Base-by-base conservation (phyloP, 2,888 invertebrate species). In the Tachystola acroxantha region DNA sequence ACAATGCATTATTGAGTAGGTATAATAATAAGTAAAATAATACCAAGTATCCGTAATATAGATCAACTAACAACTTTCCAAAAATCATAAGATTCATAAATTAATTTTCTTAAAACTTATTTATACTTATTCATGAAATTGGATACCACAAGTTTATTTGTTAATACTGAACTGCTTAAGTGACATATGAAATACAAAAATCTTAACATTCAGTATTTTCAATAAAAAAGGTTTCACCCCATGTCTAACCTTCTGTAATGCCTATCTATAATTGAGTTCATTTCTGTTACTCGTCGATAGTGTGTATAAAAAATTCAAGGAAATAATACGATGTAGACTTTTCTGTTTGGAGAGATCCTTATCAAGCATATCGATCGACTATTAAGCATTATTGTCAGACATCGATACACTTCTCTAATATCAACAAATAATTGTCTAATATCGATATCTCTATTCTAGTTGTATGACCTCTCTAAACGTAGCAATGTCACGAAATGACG, bases 311-410 rank as follows among this genome's bases (percentile, higher is more conserved):
- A 31, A 31, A 31, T 31, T 31, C 31, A 31, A 9, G 10, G 14
- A 7, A 4, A 12, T 16, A 24, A 30, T 16, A 30, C 30, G 16
- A 19, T 16, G 31, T 31, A 31, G 31, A 35, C 11, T 13, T 29
- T 22, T 20, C 12, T 33, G 25, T 25, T 37, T 24, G 24, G 4
- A 24, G 27, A 56, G 63, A 68, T 69, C 40, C 37, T 53, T 69
- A 76, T 75, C 70, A 45, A n/a, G 42, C 52, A 61, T 63, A 71
- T 71, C 70, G 64, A 71, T 67, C 45, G 46, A 37, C 47, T 57
- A 64, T 53, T 56, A 59, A 43, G 44, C 34, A 44, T 46, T 46
- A 43, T 46, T 39, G 43, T 42, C 42, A 45, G 49, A 52, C 47
- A 60, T 53, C n/a, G 24, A 24, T 24, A 24, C n/a, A n/a, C 24